Conservation (phyloP, 2,888 invertebrate genomes). For the Thereva nobilitata region DNA sequence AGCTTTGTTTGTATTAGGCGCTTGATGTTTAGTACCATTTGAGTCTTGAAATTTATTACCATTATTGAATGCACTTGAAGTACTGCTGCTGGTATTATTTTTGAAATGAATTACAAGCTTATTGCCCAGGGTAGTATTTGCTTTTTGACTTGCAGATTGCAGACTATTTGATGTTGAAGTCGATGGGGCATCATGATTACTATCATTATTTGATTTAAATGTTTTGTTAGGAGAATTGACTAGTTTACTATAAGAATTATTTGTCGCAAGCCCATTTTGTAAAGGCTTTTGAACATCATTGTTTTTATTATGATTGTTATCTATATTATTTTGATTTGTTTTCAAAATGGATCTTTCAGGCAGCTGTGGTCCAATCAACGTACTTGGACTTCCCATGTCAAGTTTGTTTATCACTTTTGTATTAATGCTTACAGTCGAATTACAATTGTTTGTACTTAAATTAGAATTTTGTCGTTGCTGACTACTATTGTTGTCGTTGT, state of each 20-base stretch:
- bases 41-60: conserved; percentile 50
- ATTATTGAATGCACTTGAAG: conserved; percentile 36
- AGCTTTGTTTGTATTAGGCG: conserved; percentile 49
- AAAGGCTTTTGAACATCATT: conserved; percentile 25
- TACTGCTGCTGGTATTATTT: conserved; percentile 53
- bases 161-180: conserved; percentile 14
- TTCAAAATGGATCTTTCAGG: conserved; percentile 41
- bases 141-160: conserved; percentile 33
- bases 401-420: conserved; percentile 45
- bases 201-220: conserved; percentile 48
- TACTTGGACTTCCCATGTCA: conserved; percentile 44
- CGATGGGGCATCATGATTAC: conserved; percentile 5
- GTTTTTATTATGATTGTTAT: conserved; percentile 18
- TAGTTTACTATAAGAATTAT: conserved; percentile 51
- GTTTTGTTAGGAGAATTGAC: conserved; percentile 52
- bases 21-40: conserved; percentile 47
- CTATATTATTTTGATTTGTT: neutral
- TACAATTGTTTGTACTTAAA: conserved; percentile 21
- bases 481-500: conserved; percentile 42
- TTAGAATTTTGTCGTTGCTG: conserved; percentile 32
- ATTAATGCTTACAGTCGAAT: conserved; percentile 32
- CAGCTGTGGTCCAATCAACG: conserved; percentile 47
- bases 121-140: conserved; percentile 54
- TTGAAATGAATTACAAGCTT: conserved; percentile 62
- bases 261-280: conserved; percentile 34